Conservation (phyloP, 2,888 invertebrate species). For the Boloria selene region DNA sequence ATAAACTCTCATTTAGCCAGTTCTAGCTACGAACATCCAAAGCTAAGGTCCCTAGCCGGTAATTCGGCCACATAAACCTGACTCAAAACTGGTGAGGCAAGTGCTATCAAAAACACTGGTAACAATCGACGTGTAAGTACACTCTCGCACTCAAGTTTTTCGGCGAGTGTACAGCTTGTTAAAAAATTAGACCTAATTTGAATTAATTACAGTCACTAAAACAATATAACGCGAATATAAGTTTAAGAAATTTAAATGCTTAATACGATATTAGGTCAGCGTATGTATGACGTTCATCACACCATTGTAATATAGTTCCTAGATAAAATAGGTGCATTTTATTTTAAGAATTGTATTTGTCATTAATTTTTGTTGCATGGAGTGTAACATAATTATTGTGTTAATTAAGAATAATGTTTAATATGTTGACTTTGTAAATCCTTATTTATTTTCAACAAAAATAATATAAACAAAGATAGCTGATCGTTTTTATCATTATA, state of each 20-base stretch:
- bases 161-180: background rate
- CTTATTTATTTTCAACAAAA: slow-evolving; percentile 13
- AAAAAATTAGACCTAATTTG: slow-evolving; percentile 5
- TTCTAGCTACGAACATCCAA: too few species aligned
- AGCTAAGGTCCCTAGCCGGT: too few species aligned
- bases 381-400: slow-evolving; percentile 28
- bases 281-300: slow-evolving; percentile 42
- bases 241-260: slow-evolving; percentile 12
- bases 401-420: slow-evolving; percentile 8
- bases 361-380: slow-evolving; percentile 29
- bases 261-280: slow-evolving; percentile 24
- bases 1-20: too few species aligned
- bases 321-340: slow-evolving; percentile 77
- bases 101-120: too few species aligned
- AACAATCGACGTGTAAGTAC: too few species aligned
- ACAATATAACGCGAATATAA: slow-evolving; percentile 1
- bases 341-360: slow-evolving; percentile 51
- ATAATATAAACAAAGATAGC: background rate
- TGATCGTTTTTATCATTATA: slow-evolving; percentile 1
- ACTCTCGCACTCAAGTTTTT: too few species aligned
- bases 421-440: slow-evolving; percentile 13
- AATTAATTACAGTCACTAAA: background rate
- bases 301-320: slow-evolving; percentile 68
- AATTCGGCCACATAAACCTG: too few species aligned
- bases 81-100: too few species aligned